A percentile compares a stretch with the other conserved stretches of the same genome.
Evolutionary conservation across 1,140 invertebrate genomes (phyloP).

Genomic region (Neuroterus valhalla): DNA sequence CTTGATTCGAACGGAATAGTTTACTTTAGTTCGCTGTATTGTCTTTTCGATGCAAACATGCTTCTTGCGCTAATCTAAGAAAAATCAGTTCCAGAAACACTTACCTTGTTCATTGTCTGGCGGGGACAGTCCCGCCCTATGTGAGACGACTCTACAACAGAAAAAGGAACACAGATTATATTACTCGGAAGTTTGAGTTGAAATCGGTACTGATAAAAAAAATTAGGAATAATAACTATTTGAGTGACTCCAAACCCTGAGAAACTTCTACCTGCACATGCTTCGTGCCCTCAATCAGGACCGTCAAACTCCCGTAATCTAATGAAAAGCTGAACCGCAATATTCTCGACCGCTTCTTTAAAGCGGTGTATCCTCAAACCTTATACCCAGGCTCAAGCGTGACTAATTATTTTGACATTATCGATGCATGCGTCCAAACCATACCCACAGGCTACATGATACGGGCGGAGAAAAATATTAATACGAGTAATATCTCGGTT

Average conservation of each 20-base stretch:
- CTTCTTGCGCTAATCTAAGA: background rate
- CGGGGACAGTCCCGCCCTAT: slow-evolving; percentile 71
- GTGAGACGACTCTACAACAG: slow-evolving; percentile 69
- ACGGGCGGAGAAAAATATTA: background rate
- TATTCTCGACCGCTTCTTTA: slow-evolving; percentile 57
- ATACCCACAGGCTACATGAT: background rate
- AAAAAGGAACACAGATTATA: slow-evolving; percentile 48
- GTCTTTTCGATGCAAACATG: background rate
- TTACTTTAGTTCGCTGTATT: background rate
- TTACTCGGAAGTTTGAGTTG: background rate
- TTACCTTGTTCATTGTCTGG: slow-evolving; percentile 75
- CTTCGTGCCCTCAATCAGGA: slow-evolving; percentile 29
- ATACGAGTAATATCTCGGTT: too few species aligned
- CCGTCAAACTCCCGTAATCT: slow-evolving; percentile 71
- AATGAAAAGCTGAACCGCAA: slow-evolving; percentile 70
- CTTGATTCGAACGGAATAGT: background rate
- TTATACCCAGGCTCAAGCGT: slow-evolving; percentile 32
- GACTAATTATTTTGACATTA: slow-evolving; percentile 61
- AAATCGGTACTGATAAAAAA: background rate
- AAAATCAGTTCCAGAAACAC: background rate
- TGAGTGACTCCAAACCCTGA: slow-evolving; percentile 40
- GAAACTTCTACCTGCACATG: slow-evolving; percentile 42
- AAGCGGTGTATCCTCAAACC: slow-evolving; percentile 34
- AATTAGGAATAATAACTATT: background rate
- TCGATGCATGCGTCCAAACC: slow-evolving; percentile 32